These are phyloP conservation scores for Keiferia lycopersicella DNA, from an alignment of 2,888 invertebrate genomes.

Conservation along the genomic window DNA sequence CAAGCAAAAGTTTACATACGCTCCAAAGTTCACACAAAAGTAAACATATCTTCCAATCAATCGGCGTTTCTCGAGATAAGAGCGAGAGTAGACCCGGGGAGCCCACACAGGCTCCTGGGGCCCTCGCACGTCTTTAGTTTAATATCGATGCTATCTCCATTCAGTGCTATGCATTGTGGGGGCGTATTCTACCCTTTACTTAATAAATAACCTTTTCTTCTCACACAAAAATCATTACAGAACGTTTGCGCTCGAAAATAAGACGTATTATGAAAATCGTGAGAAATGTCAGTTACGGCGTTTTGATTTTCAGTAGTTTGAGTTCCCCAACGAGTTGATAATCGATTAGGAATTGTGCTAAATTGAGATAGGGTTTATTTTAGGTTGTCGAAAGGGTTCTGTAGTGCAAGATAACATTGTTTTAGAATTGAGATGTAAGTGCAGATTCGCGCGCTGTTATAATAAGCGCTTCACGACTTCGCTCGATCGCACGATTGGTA, in stretches of 20 bases:
- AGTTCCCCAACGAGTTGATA: slow-evolving; percentile 25
- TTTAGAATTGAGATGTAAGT: slow-evolving; percentile 70
- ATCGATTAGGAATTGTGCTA: slow-evolving; percentile 37
- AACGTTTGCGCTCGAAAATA: slow-evolving; percentile 39
- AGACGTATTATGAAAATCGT: slow-evolving; percentile 40
- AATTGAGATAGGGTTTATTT: slow-evolving; percentile 39
- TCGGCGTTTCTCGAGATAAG: slow-evolving; percentile 15
- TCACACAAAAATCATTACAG: slow-evolving; percentile 43
- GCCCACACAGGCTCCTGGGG: slow-evolving; percentile 47
- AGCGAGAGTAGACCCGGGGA: slow-evolving; percentile 9
- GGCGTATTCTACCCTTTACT: slow-evolving; percentile 61
- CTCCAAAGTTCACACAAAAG: slow-evolving; percentile 7
- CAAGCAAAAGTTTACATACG: background rate
- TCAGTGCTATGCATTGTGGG: slow-evolving; percentile 55
- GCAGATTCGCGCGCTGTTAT: slow-evolving; percentile 50
- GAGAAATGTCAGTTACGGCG: slow-evolving; percentile 31
- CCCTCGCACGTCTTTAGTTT: slow-evolving; percentile 56
- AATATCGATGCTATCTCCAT: slow-evolving; percentile 52
- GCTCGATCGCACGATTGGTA: slow-evolving; percentile 38
- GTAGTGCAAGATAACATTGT: slow-evolving; percentile 64
- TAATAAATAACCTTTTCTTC: slow-evolving; percentile 53
- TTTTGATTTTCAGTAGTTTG: slow-evolving; percentile 33
- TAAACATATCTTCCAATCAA: slow-evolving; percentile 20
- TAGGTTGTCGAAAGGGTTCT: slow-evolving; percentile 37
- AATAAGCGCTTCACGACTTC: slow-evolving; percentile 61